Conservation (phyloP, 2,888 invertebrate genomes). For the Heliothis peltigera region DNA sequence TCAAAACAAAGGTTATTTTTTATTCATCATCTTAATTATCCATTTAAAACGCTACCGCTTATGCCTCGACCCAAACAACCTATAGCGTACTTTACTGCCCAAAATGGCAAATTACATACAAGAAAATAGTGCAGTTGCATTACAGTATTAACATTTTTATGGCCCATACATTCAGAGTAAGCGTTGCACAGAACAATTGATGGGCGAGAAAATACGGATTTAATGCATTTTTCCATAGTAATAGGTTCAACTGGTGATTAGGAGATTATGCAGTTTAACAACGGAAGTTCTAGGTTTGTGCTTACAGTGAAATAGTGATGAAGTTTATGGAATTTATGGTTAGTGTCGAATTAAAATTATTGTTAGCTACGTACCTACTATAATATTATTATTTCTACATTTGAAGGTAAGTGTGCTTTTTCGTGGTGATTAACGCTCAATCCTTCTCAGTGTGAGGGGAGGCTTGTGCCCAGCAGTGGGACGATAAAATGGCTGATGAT, state of each 20-base stretch:
- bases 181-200: constrained; percentile 81
- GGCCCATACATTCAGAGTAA: constrained; percentile 82
- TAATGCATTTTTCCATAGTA: constrained; percentile 75
- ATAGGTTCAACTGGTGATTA: constrained; percentile 72
- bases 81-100: constrained; percentile 80
- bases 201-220: constrained; percentile 78
- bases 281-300: constrained; percentile 18
- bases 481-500: too few species aligned
- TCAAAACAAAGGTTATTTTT: neutral
- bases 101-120: constrained; percentile 87
- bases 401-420: too few species aligned
- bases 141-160: constrained; percentile 89
- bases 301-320: neutral
- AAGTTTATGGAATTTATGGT: neutral
- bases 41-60: constrained; percentile 30
- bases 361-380: too few species aligned
- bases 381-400: too few species aligned
- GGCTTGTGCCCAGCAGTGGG: too few species aligned
- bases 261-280: constrained; percentile 56
- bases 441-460: too few species aligned
- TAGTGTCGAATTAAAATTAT: neutral
- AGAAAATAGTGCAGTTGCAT: constrained; percentile 88
- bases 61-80: constrained; percentile 48
- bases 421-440: too few species aligned
- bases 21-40: neutral